These are phyloP conservation scores for Aptenodytes forsteri DNA, from an alignment of 2,113 vertebrate species.

Conservation along the genomic window DNA sequence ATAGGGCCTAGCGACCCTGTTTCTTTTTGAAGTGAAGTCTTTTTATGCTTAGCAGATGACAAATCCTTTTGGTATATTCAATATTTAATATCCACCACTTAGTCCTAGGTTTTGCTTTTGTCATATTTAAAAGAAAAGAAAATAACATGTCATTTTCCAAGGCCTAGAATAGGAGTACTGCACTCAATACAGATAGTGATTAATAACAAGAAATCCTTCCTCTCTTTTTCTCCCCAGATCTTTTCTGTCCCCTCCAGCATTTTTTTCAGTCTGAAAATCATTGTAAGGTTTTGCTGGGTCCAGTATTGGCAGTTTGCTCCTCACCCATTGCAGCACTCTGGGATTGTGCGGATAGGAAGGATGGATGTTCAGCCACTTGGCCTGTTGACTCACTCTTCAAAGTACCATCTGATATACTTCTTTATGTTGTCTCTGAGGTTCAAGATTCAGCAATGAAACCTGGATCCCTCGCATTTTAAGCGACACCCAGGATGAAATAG, in stretches of 20 bases:
- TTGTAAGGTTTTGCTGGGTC: not conserved
- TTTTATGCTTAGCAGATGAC: not conserved
- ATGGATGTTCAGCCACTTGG: not conserved
- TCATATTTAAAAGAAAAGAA: not conserved
- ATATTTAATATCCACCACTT: not conserved
- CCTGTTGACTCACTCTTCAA: not conserved
- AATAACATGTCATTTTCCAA: not conserved
- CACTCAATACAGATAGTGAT: not conserved
- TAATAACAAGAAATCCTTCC: not conserved
- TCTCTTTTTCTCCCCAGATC: not conserved
- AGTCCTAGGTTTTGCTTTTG: not conserved
- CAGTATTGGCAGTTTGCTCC: not conserved
- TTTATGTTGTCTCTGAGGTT: not conserved
- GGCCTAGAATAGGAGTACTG: not conserved
- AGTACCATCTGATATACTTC: not conserved
- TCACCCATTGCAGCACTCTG: not conserved
- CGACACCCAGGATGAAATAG: accelerated
- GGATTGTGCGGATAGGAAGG: not conserved
- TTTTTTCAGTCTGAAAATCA: not conserved
- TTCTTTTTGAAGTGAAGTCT: not conserved
- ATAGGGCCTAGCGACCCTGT: not conserved
- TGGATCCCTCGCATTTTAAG: accelerated
- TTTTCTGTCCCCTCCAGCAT: not conserved
- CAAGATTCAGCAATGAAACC: not conserved
- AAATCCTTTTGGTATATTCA: not conserved